Evolutionary conservation across 30 jellyfish, hydroid and myxozoan species (phyloP).

Genomic region (Cassiopea xamachana): DNA sequence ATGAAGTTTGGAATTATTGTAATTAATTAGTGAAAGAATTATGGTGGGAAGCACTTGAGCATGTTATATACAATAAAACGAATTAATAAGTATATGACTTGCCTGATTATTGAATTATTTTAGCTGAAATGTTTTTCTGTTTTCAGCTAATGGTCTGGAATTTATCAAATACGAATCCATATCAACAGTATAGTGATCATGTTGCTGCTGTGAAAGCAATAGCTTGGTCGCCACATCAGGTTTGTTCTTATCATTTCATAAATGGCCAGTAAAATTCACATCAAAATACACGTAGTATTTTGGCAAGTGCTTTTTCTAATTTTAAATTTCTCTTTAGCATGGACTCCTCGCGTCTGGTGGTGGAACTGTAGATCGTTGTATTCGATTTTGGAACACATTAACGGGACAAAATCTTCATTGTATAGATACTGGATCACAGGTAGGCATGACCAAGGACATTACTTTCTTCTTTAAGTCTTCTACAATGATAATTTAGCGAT

Average conservation of each 20-base stretch:
- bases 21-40: background rate
- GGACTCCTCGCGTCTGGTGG: constrained; percentile 98
- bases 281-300: background rate
- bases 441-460: background rate
- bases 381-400: constrained; percentile 95
- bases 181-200: constrained; percentile 93
- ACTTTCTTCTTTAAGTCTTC: background rate
- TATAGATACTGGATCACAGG: constrained; percentile 99
- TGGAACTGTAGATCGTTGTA: constrained; percentile 96
- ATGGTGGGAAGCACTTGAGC: background rate
- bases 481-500: background rate
- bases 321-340: constrained; percentile 52
- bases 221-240: constrained; percentile 99
- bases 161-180: constrained; percentile 81
- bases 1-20: background rate
- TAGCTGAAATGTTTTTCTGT: background rate
- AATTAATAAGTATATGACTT: background rate
- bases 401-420: constrained; percentile 90
- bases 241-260: background rate
- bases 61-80: background rate
- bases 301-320: background rate
- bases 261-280: background rate
- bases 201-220: constrained; percentile 98
- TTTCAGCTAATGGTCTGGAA: constrained; percentile 92
- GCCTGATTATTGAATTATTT: background rate